These are phyloP conservation scores for Reticulitermes speratus DNA, from an alignment of 1,140 invertebrate genomes.

Conservation along the genomic window DNA sequence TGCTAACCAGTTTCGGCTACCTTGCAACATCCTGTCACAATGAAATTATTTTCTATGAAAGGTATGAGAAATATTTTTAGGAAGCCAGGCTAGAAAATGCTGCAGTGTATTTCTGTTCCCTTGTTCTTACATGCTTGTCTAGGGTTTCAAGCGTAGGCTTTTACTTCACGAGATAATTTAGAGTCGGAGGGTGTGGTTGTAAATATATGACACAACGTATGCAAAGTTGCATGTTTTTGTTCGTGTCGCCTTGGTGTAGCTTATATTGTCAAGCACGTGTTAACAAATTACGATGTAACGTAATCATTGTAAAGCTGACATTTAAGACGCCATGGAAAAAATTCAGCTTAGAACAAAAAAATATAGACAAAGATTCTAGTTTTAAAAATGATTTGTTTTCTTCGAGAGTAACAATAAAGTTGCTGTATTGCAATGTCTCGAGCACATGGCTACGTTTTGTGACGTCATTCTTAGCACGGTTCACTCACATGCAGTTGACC, in stretches of 20 bases:
- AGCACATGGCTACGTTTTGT: too few relatives aligned
- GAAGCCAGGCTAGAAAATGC: too few relatives aligned
- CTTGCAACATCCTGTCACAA: too few relatives aligned
- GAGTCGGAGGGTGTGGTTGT: background rate
- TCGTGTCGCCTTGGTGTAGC: background rate
- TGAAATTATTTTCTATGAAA: too few relatives aligned
- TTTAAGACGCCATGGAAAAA: background rate
- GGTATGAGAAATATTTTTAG: too few relatives aligned
- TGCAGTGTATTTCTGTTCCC: too few relatives aligned
- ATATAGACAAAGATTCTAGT: background rate
- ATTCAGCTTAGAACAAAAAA: background rate
- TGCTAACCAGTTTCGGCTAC: too few relatives aligned
- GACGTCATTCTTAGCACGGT: too few relatives aligned
- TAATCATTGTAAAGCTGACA: background rate
- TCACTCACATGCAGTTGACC: too few relatives aligned
- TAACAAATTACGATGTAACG: background rate
- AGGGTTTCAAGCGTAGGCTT: background rate
- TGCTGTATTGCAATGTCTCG: too few relatives aligned
- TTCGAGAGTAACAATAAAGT: too few relatives aligned
- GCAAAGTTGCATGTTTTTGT: background rate
- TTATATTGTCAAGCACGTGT: background rate
- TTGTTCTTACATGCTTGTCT: background rate
- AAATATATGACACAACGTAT: background rate
- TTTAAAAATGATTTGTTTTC: too few relatives aligned
- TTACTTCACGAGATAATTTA: background rate